A percentile compares a stretch with the other conserved stretches of the same genome.
These are phyloP conservation scores for Lycopodina hypogea DNA, from an alignment of 37 sponge, comb jelly and placozoan genomes.

Conservation along the genomic window DNA sequence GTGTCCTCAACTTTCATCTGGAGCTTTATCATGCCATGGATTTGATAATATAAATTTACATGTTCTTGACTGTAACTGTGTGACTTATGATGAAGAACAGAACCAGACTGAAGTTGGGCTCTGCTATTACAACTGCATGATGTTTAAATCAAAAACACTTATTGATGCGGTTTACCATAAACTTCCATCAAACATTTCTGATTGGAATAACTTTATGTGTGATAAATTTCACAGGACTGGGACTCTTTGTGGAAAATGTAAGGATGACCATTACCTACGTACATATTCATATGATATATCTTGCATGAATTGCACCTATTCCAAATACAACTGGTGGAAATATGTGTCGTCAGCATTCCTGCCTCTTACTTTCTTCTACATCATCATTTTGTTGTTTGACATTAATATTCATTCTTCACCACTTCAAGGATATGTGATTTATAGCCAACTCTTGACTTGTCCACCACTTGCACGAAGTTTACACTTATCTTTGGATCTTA, in stretches of 20 bases:
- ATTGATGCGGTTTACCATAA: constrained; percentile 1
- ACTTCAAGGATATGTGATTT: constrained; percentile 2
- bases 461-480: not conserved
- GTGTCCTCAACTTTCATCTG: too few species aligned
- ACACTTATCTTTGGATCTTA: not conserved
- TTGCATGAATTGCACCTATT: constrained; percentile 2
- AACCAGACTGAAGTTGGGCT: constrained; percentile 1
- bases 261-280: constrained; percentile 2
- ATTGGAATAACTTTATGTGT: constrained; percentile 18
- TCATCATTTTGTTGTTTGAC: constrained; percentile 12
- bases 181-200: not conserved
- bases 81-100: constrained; percentile 10
- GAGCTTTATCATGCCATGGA: too few species aligned
- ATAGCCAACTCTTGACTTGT: not conserved
- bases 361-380: constrained; percentile 29
- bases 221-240: constrained; percentile 29
- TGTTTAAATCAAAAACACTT: not conserved
- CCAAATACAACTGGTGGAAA: not conserved
- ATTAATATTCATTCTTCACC: constrained; percentile 13
- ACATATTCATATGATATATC: constrained; percentile 25
- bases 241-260: constrained; percentile 60
- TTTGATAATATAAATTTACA: too few species aligned
- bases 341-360: constrained; percentile 10
- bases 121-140: constrained; percentile 2
- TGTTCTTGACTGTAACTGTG: not conserved